Evolutionary conservation across 2,888 invertebrate species (phyloP).

Genomic region (Drosophila recens): DNA sequence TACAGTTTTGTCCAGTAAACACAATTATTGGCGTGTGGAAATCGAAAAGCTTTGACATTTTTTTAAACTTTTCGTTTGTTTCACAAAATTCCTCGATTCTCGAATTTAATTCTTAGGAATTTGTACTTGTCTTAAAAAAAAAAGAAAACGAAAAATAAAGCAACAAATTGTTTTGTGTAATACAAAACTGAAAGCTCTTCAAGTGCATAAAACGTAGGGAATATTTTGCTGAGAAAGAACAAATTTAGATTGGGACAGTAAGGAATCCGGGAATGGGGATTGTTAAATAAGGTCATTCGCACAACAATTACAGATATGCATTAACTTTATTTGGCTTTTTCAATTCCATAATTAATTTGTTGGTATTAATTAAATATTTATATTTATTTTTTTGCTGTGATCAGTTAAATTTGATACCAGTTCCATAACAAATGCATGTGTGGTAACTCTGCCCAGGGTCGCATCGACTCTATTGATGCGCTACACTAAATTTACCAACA

Average conservation of each 20-base stretch:
- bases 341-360: constrained; percentile 18
- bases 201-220: constrained; percentile 32
- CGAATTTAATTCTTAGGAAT: constrained; percentile 45
- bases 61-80: constrained; percentile 19
- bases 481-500: background rate
- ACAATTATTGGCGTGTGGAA: constrained; percentile 39
- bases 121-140: constrained; percentile 21
- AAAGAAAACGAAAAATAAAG: background rate
- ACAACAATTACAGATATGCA: constrained; percentile 12
- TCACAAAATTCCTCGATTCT: constrained; percentile 50
- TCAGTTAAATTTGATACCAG: constrained; percentile 40
- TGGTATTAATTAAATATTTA: constrained; percentile 26
- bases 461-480: background rate
- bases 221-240: constrained; percentile 42
- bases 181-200: constrained; percentile 37
- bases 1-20: constrained; percentile 31
- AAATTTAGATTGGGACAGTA: background rate
- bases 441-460: background rate
- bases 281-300: constrained; percentile 43
- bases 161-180: constrained; percentile 32
- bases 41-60: constrained; percentile 25
- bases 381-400: constrained; percentile 23
- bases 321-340: constrained; percentile 3
- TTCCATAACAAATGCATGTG: constrained; percentile 1
- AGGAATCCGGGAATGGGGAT: background rate